Percentiles rank a stretch among this genome's conserved stretches.
phyloP scores from a whole-genome alignment of 2,113 vertebrate genomes.

The Balaenoptera acutorostrata region DNA sequence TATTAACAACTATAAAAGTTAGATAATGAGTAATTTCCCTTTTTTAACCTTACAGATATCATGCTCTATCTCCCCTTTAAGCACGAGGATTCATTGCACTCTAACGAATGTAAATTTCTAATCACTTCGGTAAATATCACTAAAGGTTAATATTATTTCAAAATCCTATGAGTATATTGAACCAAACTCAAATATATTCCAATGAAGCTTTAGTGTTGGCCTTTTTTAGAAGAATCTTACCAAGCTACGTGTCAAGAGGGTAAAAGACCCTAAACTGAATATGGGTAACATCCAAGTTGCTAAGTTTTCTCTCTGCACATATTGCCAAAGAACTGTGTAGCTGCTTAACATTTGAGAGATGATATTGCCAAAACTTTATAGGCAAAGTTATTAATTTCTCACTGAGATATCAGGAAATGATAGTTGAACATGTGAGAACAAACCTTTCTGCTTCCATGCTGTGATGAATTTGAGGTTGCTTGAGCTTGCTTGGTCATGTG shows the following conservation, averaged over 20 bases:
- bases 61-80: neutral
- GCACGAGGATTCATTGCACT: neutral
- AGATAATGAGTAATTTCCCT: neutral
- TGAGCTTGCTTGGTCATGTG: neutral
- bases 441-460: neutral
- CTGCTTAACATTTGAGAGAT: slow-evolving; percentile 5
- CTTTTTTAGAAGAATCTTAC: neutral
- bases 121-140: neutral
- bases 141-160: slow-evolving; percentile 14
- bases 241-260: neutral
- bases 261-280: neutral
- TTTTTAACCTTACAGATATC: neutral
- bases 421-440: neutral
- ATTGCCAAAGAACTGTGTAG: neutral
- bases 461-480: slow-evolving; percentile 5
- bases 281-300: neutral
- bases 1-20: neutral
- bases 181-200: neutral
- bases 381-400: neutral
- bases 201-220: neutral
- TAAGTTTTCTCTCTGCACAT: neutral
- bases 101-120: neutral
- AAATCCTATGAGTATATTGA: neutral
- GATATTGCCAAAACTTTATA: neutral
- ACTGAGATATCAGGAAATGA: neutral